phyloP scores from a whole-genome alignment of 2,888 invertebrate species.

The Ochlodes sylvanus region DNA sequence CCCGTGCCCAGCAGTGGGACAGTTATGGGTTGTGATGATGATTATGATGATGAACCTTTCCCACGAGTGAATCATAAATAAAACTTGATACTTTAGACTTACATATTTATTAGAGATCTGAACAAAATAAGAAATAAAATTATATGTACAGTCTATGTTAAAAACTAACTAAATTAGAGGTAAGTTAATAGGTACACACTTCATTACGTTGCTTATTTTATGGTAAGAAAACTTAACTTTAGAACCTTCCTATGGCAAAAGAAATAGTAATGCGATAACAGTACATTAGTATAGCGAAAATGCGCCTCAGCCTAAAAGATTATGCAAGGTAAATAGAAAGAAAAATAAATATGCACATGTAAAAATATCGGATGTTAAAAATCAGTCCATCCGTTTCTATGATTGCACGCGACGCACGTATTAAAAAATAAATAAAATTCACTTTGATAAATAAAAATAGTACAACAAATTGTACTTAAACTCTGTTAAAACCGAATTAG shows the following conservation, averaged over 20 bases:
- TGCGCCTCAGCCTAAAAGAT: conserved; percentile 57
- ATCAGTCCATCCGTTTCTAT: conserved; percentile 78
- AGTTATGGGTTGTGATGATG: too few relatives aligned
- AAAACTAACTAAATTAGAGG: conserved; percentile 83
- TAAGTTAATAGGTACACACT: conserved; percentile 85
- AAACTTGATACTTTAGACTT: conserved; percentile 70
- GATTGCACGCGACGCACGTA: conserved; percentile 65
- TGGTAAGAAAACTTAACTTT: conserved; percentile 56
- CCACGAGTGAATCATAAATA: conserved; percentile 38
- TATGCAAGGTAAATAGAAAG: conserved; percentile 51
- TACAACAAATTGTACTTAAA: conserved; percentile 59
- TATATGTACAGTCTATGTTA: conserved; percentile 86
- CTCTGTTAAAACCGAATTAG: conserved; percentile 41
- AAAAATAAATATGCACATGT: conserved; percentile 52
- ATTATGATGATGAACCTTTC: too few relatives aligned
- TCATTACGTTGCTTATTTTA: conserved; percentile 71
- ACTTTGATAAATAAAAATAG: conserved; percentile 48
- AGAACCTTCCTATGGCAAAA: conserved; percentile 67
- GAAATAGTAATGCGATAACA: conserved; percentile 58
- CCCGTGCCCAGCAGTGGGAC: too few relatives aligned
- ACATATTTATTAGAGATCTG: conserved; percentile 86
- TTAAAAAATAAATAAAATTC: conserved; percentile 62
- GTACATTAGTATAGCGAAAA: conserved; percentile 62
- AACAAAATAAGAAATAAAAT: conserved; percentile 86
- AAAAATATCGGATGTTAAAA: conserved; percentile 64